Evolutionary conservation across 2,113 vertebrate genomes (phyloP), one percentile per base, ranked within the genome.

Genomic region (Pseudopodoces humilis): DNA sequence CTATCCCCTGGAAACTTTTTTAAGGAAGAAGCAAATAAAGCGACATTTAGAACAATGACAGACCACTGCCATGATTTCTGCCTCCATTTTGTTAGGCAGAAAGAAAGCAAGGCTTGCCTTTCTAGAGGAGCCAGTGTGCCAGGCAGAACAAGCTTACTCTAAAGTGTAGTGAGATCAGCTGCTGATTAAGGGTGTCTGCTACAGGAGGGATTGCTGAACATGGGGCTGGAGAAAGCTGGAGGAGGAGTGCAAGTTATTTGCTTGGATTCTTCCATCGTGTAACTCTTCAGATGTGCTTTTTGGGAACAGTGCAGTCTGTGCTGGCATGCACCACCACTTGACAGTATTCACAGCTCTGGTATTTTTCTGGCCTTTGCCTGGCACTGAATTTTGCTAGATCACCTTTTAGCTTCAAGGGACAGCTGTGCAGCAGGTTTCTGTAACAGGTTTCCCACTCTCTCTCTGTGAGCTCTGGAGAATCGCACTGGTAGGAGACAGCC

Each of bases 11-110:
- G 71, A 88, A 92, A 28, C 59, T 55, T 68, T 27, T 56, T 92
- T 31, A 83, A 91, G 47, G 46, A 28, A 83, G 35, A 65, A 53
- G 24, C 35, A 92, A 94, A 74, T 67, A 90, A 92, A 83, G n/a
- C 27, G 35, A 43, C 16, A 16, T 59, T 83, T 67, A 79, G 53
- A 71, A 33, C 28, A 55, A 2, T n/a, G 39, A 59, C 35, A 76
- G 59, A 64, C 25, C 2, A 3, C 37, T 60, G 59, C 46, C 1
- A 4, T 4, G 16, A 67, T 56, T 90, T 91, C 43, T 85, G 43
- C 24, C 25, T 74, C 41, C 12, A 7, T 74, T 70, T 84, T 28
- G 16, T 25, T 71, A 28, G 30, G 35, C 24, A 53, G 52, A n/a
- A 88, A 39, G n/a, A 62, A 30, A 72, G 13, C 0, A 63, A 86